Conservation (phyloP, 2,113 vertebrate genomes). For the Pterocles burchelli region DNA sequence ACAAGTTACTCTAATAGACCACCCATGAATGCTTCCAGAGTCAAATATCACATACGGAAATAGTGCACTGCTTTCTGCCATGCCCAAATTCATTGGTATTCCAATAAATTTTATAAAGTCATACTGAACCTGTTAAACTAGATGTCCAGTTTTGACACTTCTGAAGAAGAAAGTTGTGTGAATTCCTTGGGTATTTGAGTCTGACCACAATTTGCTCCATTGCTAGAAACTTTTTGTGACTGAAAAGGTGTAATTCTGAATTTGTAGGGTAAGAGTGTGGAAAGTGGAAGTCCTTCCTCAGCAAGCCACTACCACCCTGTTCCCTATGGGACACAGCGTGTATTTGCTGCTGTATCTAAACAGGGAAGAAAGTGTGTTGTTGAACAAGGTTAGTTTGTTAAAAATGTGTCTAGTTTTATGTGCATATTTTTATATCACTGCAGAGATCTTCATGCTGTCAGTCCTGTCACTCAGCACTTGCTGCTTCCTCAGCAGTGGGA, state of each 20-base stretch:
- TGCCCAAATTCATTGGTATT: neutral
- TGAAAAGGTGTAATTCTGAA: neutral
- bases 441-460: neutral
- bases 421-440: neutral
- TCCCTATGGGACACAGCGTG: neutral
- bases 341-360: neutral
- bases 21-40: neutral
- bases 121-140: neutral
- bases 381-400: neutral
- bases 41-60: neutral
- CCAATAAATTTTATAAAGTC: neutral
- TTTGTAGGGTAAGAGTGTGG: fast-evolving
- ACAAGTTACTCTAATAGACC: neutral
- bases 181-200: neutral
- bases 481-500: neutral
- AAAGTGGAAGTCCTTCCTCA: neutral
- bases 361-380: neutral
- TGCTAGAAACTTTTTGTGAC: neutral
- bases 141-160: neutral
- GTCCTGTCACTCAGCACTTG: neutral
- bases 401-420: neutral
- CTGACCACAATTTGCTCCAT: neutral
- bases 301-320: neutral
- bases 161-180: neutral
- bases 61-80: neutral